Percentiles rank a stretch among this genome's conserved stretches.
Evolutionary conservation across 2,113 vertebrate genomes (phyloP).

Genomic region (Pitta sordida): DNA sequence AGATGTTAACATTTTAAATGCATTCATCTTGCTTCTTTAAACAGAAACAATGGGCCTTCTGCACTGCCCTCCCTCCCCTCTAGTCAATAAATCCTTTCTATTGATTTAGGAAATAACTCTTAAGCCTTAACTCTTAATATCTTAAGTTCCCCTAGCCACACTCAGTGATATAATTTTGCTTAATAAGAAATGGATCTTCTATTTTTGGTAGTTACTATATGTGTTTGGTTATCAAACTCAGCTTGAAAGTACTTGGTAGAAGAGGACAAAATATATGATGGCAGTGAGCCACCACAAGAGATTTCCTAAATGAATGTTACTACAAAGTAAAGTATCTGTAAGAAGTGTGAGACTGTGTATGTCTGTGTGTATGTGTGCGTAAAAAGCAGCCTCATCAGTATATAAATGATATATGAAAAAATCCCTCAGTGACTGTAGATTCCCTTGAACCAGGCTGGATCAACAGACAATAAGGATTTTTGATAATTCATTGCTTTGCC

Average conservation of each 20-base stretch:
- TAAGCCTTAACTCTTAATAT: constrained; percentile 66
- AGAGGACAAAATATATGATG: constrained; percentile 44
- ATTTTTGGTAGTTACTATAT: constrained; percentile 53
- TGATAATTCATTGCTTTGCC: constrained; percentile 70
- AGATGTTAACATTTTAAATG: constrained; percentile 67
- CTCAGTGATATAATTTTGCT: constrained; percentile 64
- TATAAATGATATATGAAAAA: constrained; percentile 66
- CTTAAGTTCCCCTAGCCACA: constrained; percentile 62
- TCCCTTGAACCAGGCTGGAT: constrained; percentile 63
- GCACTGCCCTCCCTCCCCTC: constrained; percentile 34
- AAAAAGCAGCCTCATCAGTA: constrained; percentile 66
- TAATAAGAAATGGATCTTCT: constrained; percentile 66
- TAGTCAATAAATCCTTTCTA: constrained; percentile 68
- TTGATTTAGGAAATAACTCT: constrained; percentile 66
- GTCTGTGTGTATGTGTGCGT: background rate
- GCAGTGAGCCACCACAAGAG: constrained; percentile 30
- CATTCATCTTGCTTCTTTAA: constrained; percentile 70
- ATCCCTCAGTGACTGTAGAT: constrained; percentile 61
- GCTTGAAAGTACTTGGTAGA: constrained; percentile 38
- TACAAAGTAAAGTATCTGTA: constrained; percentile 50
- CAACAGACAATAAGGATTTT: constrained; percentile 70
- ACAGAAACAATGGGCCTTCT: constrained; percentile 63
- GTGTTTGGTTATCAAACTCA: constrained; percentile 66
- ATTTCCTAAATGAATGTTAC: constrained; percentile 64
- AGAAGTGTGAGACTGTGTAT: background rate